Base-by-base conservation (phyloP, 2,797 vertebrate genomes). In the Melanotaenia pygmaea region DNA sequence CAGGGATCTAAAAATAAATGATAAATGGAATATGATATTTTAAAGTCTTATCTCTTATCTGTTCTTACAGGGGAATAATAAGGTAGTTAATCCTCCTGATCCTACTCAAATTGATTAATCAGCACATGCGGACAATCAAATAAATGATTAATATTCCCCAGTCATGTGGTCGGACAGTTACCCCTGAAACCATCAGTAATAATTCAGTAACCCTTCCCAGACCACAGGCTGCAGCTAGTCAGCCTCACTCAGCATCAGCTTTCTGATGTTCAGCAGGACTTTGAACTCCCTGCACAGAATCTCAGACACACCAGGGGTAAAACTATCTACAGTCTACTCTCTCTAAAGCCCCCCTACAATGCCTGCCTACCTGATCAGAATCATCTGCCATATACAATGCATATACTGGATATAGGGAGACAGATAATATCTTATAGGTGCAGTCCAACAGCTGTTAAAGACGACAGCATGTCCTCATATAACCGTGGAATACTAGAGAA, bases 11-110 rank as follows among this genome's bases (percentile, higher is more conserved):
- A 95, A 95, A 95, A 95, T 95, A 95, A 94, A 93, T 95, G 95
- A 95, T 95, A 82, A 95, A 95, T 95, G 94, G 92, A 95, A 94
- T 93, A 93, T 92, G 93, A 95, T 95, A 95, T 95, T 95, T 95
- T 94, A 95, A 94, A 94, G 92, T 85, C 94, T 92, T 94, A 93
- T 94, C 92, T 92, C 93, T 93, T 94, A 95, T 94, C 94, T 95
- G 93, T 90, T 94, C 94, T 91, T 94, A 93, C 91, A 91, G 84
- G 91, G 91, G 90, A 94, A 95, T 95, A 95, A 95, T 95, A 91
- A 94, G 93, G 90, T 95, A 95, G 94, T 95, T 95, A 95, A 95
- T 95, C 93, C 95, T 94, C 91, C 91, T 92, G 93, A 93, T 95
- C 93, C 91, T 88, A 79, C 94, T 94, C 93, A 94, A 92, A 94